Evolutionary conservation across 1,140 invertebrate species (phyloP), one percentile per base, ranked within the genome.

Genomic region (Hyles euphorbiae): DNA sequence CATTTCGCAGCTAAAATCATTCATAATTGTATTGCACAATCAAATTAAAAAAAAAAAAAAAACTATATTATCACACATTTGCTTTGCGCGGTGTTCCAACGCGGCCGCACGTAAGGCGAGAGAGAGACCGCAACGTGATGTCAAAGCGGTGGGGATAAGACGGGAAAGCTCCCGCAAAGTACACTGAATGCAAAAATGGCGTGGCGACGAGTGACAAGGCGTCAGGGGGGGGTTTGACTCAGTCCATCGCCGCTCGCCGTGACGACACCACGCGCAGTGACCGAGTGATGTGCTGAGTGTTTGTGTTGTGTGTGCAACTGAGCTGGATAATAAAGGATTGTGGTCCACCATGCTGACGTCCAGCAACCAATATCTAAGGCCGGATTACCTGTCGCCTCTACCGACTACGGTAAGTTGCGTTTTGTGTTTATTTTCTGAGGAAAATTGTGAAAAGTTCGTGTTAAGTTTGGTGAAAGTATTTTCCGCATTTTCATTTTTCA

Each of bases 301-400:
- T 68, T 63, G 46, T 67, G 50, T 61, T 60, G 62, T 73, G 73
- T 76, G 82, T 78, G 71, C 65, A 44, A 44, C 49, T 47, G 84
- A 81, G 71, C 83, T 87, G 82, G 85, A 84, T 77, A 81, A 86
- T 80, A 80, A 75, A 62, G 68, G 76, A 66, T 64, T 86, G 78
- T 87, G 86, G 83, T 81, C 80, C 86, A 87, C 80, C 63, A 96
- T 96, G 95, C 92, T 96, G 91, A 95, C 95, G 78, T 94, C 94
- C 74, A 94, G 92, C 79, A 96, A 95, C 90, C 96, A 97, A 91
- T 97, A 97, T 89, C 91, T 97, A 78, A 92, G 95, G 89, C 96
- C 96, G 91, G 96, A 97, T 90, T 97, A 97, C 87, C 91, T 97
- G 80, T 95, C 95, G 74, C 95, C 96, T 68, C 89, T 96, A 66